Base-by-base conservation (phyloP, 35 echinoderm and acorn worm genomes). In the Lytechinus pictus region DNA sequence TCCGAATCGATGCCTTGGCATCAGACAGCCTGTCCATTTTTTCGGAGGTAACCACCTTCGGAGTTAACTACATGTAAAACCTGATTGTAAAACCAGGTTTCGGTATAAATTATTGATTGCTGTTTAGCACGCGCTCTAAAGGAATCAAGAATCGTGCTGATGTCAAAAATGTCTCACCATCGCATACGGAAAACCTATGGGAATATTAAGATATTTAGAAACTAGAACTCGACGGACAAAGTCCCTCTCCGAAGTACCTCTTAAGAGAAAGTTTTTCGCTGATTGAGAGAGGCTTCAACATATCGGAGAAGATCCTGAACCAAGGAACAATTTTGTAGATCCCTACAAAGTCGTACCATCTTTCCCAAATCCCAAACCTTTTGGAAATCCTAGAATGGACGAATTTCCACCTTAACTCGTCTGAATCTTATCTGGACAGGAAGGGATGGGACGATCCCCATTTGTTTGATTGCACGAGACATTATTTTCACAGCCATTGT, bases 311-410 rank as follows among this genome's bases (percentile, higher is more conserved):
- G 7, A 52, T 89, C 28, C 4, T 29, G 6, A 6, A 89, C 14
- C 12, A 27, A 89, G 33, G 87, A 28, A 89, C 52, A 53, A 89
- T 89, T n/a, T 33, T 10, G 24, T 4, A 89, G 8, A 27, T 89
- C 87, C 87, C 87, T 9, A 89, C 87, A 89, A 89, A 89, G 19
- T 89, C 87, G 87, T 89, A 89, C 87, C 87, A 89, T 1, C 12
- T 10, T 89, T 89, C 53, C 5, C 91, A 10, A 27, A 93, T 54
- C 10, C 54, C 91, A 57, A 93, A 93, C 24, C 91, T 53, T 53
- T 27, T 53, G 16, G 52, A 54, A 28, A 89, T 89, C 12, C 87
- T 27, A 4, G 87, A 89, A 89, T 89, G 8, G 6, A 89, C 24
- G 19, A 89, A 89, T 89, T 89, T 5, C 87, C 87, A 89, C 51